Base-by-base conservation (phyloP, 2,888 invertebrate species). In the Galerucella nymphaeae region DNA sequence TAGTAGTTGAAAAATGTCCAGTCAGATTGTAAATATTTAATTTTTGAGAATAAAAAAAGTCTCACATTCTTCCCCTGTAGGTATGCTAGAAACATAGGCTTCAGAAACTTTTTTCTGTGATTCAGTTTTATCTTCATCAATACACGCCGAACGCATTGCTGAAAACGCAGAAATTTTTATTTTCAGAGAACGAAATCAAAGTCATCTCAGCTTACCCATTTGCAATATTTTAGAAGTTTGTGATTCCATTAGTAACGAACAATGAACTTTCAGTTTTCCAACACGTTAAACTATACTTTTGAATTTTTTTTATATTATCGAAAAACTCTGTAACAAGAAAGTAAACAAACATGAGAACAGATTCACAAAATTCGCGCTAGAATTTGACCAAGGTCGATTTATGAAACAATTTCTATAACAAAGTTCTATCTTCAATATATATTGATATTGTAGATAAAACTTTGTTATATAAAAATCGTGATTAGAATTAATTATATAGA, bases 21-120 rank as follows among this genome's bases (percentile, higher is more conserved):
- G 71, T 78, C 18, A 78, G 69, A 70, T 76, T 77, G 50, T 78
- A 77, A n/a, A 77, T 69, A 64, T 58, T 71, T 53, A 74, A 65
- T 66, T 75, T 77, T 41, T 59, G 74, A 16, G 64, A 62, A 63
- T 74, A 74, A 69, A 75, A 75, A 71, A 69, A 64, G 50, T 66
- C 62, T 55, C 75, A 74, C 23, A 75, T 59, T n/a, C 57, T 62
- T 42, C 42, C 13, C 42, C 0, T 11, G 42, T 11, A 42, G 42
- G 42, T 42, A 42, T 42, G 42, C 11, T 42, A 42, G 42, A 42
- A 42, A 42, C 42, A 11, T 42, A 42, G 10, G 10, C 42, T 42
- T 13, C 11, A 11, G 42, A 11, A 23, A 16, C 16, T 23, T 8
- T 38, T 3, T 30, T 30, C n/a, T 38, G 23, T 30, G 61, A 61